A percentile compares a stretch with the other conserved stretches of the same genome.
Conservation (phyloP, 2,797 vertebrate species). For the Numenius phaeopus region DNA sequence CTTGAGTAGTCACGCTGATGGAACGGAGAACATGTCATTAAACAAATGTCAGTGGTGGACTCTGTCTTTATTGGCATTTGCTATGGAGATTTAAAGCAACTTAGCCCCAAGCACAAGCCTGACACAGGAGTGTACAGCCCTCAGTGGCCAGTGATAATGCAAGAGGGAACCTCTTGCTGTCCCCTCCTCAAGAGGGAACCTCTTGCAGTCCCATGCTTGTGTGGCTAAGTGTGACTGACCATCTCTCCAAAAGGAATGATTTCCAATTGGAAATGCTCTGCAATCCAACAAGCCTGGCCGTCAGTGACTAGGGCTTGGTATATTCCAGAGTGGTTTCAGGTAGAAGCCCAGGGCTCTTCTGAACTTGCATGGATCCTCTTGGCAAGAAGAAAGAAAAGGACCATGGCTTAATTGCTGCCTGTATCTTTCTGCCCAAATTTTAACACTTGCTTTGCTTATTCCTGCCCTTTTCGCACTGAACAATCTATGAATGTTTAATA, state of each 20-base stretch:
- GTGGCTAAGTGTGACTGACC: neutral
- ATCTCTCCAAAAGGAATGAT: neutral
- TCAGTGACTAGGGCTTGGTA: neutral
- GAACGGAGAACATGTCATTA: accelerated
- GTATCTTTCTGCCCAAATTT: neutral
- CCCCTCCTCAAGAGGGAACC: too few relatives aligned
- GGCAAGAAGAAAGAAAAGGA: neutral
- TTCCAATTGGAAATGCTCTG: neutral
- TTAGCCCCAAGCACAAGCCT: neutral
- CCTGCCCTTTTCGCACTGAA: neutral
- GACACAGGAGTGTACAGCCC: neutral
- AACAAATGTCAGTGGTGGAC: neutral
- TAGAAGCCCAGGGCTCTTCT: neutral
- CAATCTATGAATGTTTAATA: neutral
- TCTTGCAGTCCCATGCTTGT: neutral
- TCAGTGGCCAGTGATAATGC: neutral
- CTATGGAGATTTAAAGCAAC: neutral
- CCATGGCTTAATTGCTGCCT: neutral
- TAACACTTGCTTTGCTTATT: neutral
- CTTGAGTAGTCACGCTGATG: neutral
- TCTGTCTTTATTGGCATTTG: accelerated
- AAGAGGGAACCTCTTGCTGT: neutral
- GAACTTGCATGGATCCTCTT: neutral
- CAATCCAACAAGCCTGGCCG: neutral
- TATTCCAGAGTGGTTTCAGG: neutral